A percentile compares a stretch with the other conserved stretches of the same genome.
Evolutionary conservation across 1,140 invertebrate species (phyloP).

Genomic region (Callitettix versicolor): DNA sequence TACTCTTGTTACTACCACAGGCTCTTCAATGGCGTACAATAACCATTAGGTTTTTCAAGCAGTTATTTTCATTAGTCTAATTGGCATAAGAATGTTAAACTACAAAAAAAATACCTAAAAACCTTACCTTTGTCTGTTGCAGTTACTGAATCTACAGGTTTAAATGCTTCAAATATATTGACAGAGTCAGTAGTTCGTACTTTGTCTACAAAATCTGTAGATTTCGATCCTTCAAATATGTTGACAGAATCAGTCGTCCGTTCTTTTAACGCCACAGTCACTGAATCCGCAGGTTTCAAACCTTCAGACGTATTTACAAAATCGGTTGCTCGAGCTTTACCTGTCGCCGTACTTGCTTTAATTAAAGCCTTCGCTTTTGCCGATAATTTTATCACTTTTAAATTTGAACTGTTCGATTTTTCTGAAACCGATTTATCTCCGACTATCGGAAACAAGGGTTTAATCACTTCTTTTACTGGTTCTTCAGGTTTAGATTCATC

Average conservation of each 20-base stretch:
- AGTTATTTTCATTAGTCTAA: too few relatives aligned
- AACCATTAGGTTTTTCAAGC: too few relatives aligned
- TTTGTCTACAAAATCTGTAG: too few relatives aligned
- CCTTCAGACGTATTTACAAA: constrained; percentile 15
- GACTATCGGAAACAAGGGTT: constrained; percentile 23
- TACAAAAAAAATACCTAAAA: background rate
- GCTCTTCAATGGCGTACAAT: too few relatives aligned
- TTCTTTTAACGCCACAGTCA: too few relatives aligned
- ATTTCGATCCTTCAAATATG: too few relatives aligned
- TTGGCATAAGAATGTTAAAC: background rate
- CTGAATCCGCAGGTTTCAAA: constrained; percentile 13
- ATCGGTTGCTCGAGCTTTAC: constrained; percentile 19
- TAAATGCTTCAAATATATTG: too few relatives aligned
- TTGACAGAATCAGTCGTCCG: too few relatives aligned
- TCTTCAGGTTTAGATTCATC: constrained; percentile 28
- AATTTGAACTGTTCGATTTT: background rate
- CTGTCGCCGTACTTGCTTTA: constrained; percentile 20
- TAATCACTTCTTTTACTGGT: constrained; percentile 13
- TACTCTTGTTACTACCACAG: too few relatives aligned
- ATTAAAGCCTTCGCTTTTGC: constrained; percentile 24
- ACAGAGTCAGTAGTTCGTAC: too few relatives aligned
- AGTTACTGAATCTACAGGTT: too few relatives aligned
- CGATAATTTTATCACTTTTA: constrained; percentile 23
- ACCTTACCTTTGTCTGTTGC: background rate
- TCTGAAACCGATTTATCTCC: background rate